Evolutionary conservation across 1,140 invertebrate species (phyloP), one percentile per base, ranked within the genome.

Genomic region (Aphelinus certus): DNA sequence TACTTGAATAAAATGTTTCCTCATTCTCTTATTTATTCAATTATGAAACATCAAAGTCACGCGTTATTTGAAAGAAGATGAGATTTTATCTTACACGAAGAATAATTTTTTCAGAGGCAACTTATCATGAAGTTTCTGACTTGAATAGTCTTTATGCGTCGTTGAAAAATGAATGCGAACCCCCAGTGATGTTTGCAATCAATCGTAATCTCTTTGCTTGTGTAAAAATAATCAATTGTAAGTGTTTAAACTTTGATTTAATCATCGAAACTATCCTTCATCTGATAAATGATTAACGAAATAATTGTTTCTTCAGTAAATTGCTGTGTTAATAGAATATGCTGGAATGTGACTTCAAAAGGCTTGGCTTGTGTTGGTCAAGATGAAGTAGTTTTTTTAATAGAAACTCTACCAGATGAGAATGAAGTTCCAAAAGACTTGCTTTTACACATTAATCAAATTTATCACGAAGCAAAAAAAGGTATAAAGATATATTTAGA

Each of bases 331-430:
- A 94, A 94, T 80, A 91, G 91, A 78, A 88, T 90, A 72, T 94
- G 94, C 76, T 95, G 95, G 92, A 94, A 94, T 85, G 93, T 96
- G 77, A 92, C 93, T 5, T 95, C 94, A 0, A 90, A 91, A 79
- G 95, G 95, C 43, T 86, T 97, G 81, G 92, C 92, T 65, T 93
- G 93, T 71, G 94, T 96, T 47, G 95, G 94, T 10, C 95, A 96
- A 83, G 95, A 96, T 84, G 96, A 97, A 89, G 87, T 97, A 42
- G 91, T 96, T 69, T 91, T 96, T 75, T 81, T 96, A 49, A 85
- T 97, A 7, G 95, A 96, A 85, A 90, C 89, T n/a, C 83, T 92
- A 7, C 90, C 92, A 0, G 90, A 92, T 69, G 94, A 95, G 81
- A 89, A 87, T 2, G 84, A 85, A 45, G 89, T 95, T 73, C 95